phyloP scores from a whole-genome alignment of 1,140 invertebrate species.

The Conus ventricosus region DNA sequence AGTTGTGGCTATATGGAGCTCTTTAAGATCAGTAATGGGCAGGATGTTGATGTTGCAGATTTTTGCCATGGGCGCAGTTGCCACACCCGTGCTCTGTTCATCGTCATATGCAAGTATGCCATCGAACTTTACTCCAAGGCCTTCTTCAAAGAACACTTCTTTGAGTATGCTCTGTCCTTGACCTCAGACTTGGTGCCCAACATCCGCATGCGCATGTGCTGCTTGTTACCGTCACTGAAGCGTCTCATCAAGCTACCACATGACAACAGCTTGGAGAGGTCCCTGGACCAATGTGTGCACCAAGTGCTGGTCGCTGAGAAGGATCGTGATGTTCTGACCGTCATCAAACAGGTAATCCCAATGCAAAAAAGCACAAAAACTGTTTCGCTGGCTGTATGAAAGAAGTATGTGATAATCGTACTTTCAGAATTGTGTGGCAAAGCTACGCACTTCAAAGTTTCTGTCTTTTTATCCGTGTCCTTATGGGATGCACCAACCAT shows the following conservation, averaged over 20 bases:
- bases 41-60: conserved; percentile 66
- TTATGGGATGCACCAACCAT: too few species aligned
- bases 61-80: conserved; percentile 79
- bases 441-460: too few species aligned
- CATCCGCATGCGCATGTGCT: conserved; percentile 80
- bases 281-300: conserved; percentile 78
- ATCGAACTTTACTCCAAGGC: conserved; percentile 82
- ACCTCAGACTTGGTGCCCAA: conserved; percentile 82
- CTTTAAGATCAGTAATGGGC: too few species aligned
- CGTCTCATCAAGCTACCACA: conserved; percentile 78
- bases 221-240: conserved; percentile 80
- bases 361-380: too few species aligned
- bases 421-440: too few species aligned
- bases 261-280: conserved; percentile 78
- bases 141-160: conserved; percentile 85
- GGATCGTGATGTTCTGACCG: conserved; percentile 79
- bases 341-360: conserved; percentile 56
- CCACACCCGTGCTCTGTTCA: conserved; percentile 81
- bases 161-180: conserved; percentile 78
- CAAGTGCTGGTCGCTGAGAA: conserved; percentile 79
- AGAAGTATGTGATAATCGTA: too few species aligned
- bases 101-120: conserved; percentile 80
- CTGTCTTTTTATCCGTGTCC: too few species aligned
- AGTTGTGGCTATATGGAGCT: too few species aligned
- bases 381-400: too few species aligned